phyloP scores from a whole-genome alignment of 2,888 invertebrate genomes.

The Platycheirus rosarum region DNA sequence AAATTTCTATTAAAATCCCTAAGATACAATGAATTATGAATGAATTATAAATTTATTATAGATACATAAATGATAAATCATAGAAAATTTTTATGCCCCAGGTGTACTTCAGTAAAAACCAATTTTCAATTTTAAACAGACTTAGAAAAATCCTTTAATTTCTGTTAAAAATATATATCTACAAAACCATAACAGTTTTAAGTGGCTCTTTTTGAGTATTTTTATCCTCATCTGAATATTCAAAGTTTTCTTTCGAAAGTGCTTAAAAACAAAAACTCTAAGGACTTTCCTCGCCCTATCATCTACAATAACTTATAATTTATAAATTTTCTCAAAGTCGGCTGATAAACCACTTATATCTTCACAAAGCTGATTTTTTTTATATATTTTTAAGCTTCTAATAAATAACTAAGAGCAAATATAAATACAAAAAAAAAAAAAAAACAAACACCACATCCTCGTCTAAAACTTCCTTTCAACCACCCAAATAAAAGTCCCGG shows the following conservation, averaged over 20 bases:
- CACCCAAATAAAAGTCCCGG: not conserved
- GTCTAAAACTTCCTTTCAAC: not conserved
- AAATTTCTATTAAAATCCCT: too few relatives aligned
- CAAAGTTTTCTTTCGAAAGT: not conserved
- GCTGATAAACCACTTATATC: conserved; percentile 66
- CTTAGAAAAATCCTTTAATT: too few relatives aligned
- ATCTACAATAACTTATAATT: conserved; percentile 13
- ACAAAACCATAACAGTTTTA: too few relatives aligned
- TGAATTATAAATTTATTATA: too few relatives aligned
- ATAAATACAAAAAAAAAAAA: not conserved
- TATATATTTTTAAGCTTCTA: conserved; percentile 54
- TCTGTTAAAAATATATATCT: too few relatives aligned
- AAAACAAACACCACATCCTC: not conserved
- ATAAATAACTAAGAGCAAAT: conserved; percentile 36
- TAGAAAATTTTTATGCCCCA: too few relatives aligned
- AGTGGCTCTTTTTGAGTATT: not conserved
- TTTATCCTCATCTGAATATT: not conserved
- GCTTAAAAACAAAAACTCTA: not conserved
- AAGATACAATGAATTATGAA: too few relatives aligned
- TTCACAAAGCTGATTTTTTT: conserved; percentile 61
- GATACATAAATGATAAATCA: too few relatives aligned
- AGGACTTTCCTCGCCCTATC: not conserved
- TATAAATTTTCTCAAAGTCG: conserved; percentile 39
- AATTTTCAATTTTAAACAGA: too few relatives aligned
- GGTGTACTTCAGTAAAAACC: too few relatives aligned